phyloP scores from a whole-genome alignment of 2,888 invertebrate species.

The Mayetiola destructor region DNA sequence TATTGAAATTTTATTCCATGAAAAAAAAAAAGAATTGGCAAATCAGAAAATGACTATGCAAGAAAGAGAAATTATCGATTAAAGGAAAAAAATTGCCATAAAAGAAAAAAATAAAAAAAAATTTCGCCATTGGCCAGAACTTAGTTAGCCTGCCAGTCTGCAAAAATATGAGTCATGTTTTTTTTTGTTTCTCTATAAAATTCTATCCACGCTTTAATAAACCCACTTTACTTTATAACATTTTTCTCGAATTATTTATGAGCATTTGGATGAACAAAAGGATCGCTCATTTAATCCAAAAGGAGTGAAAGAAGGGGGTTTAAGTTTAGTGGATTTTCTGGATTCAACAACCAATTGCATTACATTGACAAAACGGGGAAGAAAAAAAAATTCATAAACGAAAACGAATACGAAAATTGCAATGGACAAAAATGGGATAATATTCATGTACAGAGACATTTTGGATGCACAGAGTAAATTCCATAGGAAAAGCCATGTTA shows the following conservation, averaged over 20 bases:
- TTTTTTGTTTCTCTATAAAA: no score
- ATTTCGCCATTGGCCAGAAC: no score
- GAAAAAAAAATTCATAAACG: not conserved
- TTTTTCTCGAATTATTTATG: conserved; percentile 7
- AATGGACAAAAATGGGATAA: conserved; percentile 4
- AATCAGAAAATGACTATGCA: no score
- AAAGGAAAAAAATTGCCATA: no score
- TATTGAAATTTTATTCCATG: no score
- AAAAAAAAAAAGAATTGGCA: no score
- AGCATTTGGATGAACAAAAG: not conserved
- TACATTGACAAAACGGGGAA: not conserved
- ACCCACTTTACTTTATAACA: conserved; percentile 12
- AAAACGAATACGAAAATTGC: not conserved
- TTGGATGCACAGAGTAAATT: not conserved
- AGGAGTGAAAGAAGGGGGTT: not conserved
- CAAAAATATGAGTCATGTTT: conserved; percentile 4
- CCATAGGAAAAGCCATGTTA: conserved; percentile 3
- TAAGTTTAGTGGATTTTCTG: not conserved
- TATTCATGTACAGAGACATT: conserved; percentile 1
- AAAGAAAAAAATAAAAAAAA: no score
- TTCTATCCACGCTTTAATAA: conserved; percentile 12
- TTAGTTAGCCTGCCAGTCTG: no score
- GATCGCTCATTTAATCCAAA: not conserved
- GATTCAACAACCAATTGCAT: not conserved
- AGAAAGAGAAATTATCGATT: no score